phyloP scores from a whole-genome alignment of 2,797 vertebrate genomes.

The Anisognathus igniventris region DNA sequence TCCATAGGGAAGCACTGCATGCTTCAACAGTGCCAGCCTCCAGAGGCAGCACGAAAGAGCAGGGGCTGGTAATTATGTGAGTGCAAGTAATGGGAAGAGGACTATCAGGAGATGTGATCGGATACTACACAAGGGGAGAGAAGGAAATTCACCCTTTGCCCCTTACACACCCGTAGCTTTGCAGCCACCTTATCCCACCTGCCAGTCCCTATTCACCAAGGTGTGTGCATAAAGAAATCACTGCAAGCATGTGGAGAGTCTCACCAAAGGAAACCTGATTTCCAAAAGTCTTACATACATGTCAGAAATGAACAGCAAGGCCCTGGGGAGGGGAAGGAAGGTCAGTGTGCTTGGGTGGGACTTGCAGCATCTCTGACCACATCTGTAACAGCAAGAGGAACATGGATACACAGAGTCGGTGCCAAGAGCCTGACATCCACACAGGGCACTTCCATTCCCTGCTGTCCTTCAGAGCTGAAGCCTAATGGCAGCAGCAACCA shows the following conservation, averaged over 20 bases:
- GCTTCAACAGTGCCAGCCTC: slow-evolving; percentile 31
- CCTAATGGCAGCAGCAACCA: not conserved
- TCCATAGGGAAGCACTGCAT: slow-evolving; percentile 27
- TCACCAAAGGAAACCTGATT: not conserved
- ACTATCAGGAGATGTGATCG: slow-evolving; percentile 26
- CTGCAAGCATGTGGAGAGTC: not conserved
- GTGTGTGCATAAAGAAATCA: not conserved
- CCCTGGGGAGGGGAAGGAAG: not conserved
- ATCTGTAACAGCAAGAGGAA: not conserved
- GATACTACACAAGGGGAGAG: not conserved
- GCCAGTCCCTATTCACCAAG: not conserved
- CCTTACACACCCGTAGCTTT: not conserved
- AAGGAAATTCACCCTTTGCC: slow-evolving; percentile 7
- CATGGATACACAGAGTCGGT: rapidly evolving
- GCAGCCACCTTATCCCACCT: not conserved
- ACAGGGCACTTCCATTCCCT: not conserved
- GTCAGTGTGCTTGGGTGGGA: not conserved
- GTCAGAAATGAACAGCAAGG: not conserved
- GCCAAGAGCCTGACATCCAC: not conserved
- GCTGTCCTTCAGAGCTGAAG: not conserved
- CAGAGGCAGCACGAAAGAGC: slow-evolving; percentile 14
- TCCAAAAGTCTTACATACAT: not conserved
- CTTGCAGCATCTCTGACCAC: not conserved
- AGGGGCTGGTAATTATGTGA: slow-evolving; percentile 1
- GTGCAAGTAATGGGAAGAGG: slow-evolving; percentile 46